Conservation (phyloP, 23 tunicate genomes). For the Diplosoma virens region DNA sequence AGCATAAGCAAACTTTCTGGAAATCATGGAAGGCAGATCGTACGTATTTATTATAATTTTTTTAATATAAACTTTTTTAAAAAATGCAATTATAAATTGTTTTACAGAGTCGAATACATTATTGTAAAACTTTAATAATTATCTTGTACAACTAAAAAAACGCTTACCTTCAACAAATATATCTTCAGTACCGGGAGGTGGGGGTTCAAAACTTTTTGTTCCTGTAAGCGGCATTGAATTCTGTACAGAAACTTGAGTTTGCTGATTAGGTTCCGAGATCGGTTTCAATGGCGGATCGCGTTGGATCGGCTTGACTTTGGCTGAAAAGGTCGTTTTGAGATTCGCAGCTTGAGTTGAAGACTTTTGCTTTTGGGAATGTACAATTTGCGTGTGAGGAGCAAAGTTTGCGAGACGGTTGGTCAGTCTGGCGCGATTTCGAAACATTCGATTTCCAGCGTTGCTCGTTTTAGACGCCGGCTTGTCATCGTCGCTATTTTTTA, state of each 20-base stretch:
- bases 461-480: background rate
- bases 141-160: too few species aligned
- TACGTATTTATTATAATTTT: too few species aligned
- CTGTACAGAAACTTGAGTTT: background rate
- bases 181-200: constrained; percentile 48
- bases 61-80: too few species aligned
- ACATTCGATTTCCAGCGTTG: background rate
- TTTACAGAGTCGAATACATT: too few species aligned
- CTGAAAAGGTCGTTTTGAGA: too few species aligned
- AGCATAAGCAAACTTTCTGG: too few species aligned
- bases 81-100: too few species aligned
- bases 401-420: background rate
- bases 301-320: too few species aligned
- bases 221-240: too few species aligned
- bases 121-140: too few species aligned
- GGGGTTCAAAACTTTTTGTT: constrained; percentile 23
- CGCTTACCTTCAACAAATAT: constrained; percentile 30
- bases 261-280: background rate
- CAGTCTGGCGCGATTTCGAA: background rate
- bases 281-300: background rate
- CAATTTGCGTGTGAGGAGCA: constrained; percentile 21
- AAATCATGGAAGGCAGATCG: too few species aligned
- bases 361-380: background rate
- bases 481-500: background rate
- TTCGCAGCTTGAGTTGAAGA: background rate